These are phyloP conservation scores for Malurus cyaneus DNA, from an alignment of 2,113 vertebrate genomes.

Conservation along the genomic window DNA sequence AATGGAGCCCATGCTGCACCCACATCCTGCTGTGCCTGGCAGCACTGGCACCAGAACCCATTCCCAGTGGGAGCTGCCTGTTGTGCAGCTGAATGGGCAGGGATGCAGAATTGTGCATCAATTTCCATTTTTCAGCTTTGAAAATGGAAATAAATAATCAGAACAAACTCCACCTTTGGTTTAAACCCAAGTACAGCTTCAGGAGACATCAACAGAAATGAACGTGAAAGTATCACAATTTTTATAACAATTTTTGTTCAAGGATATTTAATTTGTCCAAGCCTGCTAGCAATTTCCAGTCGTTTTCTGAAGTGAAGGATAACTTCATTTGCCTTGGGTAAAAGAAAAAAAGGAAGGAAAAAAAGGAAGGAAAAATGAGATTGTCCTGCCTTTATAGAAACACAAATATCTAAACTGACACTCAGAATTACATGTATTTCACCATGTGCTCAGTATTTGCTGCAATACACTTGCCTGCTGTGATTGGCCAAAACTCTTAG, in stretches of 20 bases:
- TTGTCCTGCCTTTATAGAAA: not conserved
- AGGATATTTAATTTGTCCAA: not conserved
- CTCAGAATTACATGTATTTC: not conserved
- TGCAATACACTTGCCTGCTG: not conserved
- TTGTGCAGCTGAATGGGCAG: not conserved
- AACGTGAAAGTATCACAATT: not conserved
- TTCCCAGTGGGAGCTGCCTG: not conserved
- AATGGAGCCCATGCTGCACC: accelerated
- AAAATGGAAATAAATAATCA: slow-evolving; percentile 6
- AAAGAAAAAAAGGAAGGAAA: not conserved
- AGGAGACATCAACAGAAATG: not conserved
- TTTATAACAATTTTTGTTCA: not conserved
- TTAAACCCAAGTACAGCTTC: not conserved
- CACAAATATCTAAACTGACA: not conserved
- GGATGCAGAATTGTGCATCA: not conserved
- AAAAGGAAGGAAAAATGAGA: not conserved
- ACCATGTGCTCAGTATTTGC: not conserved
- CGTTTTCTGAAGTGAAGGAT: not conserved
- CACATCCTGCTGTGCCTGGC: accelerated
- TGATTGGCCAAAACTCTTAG: not conserved
- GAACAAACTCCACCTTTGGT: not conserved
- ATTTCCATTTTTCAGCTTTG: not conserved
- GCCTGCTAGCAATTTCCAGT: not conserved
- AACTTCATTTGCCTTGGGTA: not conserved
- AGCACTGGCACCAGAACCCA: not conserved